Evolutionary conservation across 2,888 invertebrate genomes (phyloP), one percentile per base, ranked within the genome.

Genomic region (Blera fallax): DNA sequence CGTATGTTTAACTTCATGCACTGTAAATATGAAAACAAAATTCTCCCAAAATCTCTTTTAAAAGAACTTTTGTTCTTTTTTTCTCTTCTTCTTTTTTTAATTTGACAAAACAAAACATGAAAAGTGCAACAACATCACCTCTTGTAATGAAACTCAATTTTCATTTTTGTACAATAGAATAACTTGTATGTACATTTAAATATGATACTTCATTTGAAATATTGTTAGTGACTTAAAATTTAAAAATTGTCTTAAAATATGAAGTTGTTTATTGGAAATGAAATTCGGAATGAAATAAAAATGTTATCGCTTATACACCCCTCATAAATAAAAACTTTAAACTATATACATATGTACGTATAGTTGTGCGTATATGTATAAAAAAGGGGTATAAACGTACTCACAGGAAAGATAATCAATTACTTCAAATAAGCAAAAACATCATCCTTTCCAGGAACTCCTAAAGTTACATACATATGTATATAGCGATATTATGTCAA

Each of bases 341-440:
- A 32, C 7, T 8, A 32, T 2, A 2, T 37, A 10, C 10, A 34
- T 34, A 10, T 32, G 32, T 32, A 32, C 8, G 32, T 32, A 32
- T 1, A 10, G 34, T 34, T n/a, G n/a, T n/a, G n/a, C n/a, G n/a
- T n/a, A n/a, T n/a, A n/a, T n/a, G n/a, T n/a, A n/a, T n/a, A n/a
- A n/a, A n/a, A n/a, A n/a, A n/a, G n/a, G n/a, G n/a, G n/a, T n/a
- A n/a, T n/a, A n/a, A n/a, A n/a, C n/a, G n/a, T n/a, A n/a, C n/a
- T n/a, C n/a, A 70, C 45, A 54, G 40, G 48, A 48, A 58, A 58
- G 43, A 70, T 70, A 70, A 70, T 70, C 70, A 70, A 70, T 70
- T 70, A 70, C 45, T 70, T 58, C 45, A 70, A 70, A 70, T 58
- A 58, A 70, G 58, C 56, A 70, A 56, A 58, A 70, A 70, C 24